Evolutionary conservation across 2,797 vertebrate species (phyloP), one percentile per base, ranked within the genome.

Genomic region (Distichodus sexfasciatus): DNA sequence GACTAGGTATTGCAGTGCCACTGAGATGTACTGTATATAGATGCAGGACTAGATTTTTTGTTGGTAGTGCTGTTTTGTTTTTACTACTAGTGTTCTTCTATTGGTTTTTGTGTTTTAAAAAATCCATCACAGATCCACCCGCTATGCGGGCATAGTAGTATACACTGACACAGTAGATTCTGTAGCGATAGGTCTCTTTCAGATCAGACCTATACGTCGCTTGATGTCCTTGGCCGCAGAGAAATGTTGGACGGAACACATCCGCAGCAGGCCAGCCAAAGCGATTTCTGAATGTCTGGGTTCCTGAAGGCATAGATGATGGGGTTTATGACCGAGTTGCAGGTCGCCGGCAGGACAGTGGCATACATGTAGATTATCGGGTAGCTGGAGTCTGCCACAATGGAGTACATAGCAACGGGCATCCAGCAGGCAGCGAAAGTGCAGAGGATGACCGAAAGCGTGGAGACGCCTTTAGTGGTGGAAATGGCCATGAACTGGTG

Each of bases 391-490:
- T 96, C 94, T 0, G 93, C 95, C 81, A 96, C 94, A 10, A 96
- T 84, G 1, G 93, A 90, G 76, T 96, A 97, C 87, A 94, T 86
- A 78, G 94, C 93, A 1, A 97, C 91, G 1, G 95, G 95, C 71
- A 95, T 84, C 95, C 95, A 96, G 88, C 94, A 95, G n/a, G 85
- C 86, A 5, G 93, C 94, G 69, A 96, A 96, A 81, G 92, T 92
- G 82, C 93, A 94, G 81, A 95, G 81, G 80, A 96, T 93, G 82
- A 91, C 88, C 6, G 95, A 93, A 43, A 96, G 90, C 0, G 94
- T 95, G 77, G 94, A 93, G 36, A 96, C 93, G 26, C 95, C 95
- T 83, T 94, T 96, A 81, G 93, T 94, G 84, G 93, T 93, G 50
- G 94, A 93, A 55, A 92, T 91, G 85, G 93, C 92, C 78, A 93